Base-by-base conservation (phyloP, 2,797 vertebrate genomes). In the Lepidocolaptes lacrymiger region DNA sequence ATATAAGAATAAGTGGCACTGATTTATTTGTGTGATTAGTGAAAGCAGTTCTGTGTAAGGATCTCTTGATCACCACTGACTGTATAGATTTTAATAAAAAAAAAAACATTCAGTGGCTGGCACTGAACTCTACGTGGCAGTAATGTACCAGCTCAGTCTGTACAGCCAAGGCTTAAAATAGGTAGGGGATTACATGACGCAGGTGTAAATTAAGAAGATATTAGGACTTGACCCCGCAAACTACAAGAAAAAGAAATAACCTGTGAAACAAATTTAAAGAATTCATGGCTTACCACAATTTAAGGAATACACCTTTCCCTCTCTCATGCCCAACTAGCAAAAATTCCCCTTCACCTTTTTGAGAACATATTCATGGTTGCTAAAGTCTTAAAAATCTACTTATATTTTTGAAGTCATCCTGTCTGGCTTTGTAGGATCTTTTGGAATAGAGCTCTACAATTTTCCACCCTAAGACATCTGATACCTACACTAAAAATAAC, bases 401-500 rank as follows among this genome's bases (percentile, higher is more conserved):
- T 93, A 37, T 89, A 87, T 89, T 83, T 92, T 93, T 89, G 56
- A 93, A 59, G 64, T 93, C 85, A 85, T 91, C 67, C 58, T 77
- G 81, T 71, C 74, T 77, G 63, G 43, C 85, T 88, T 93, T 74
- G 63, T 59, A 87, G 66, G 78, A 93, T 84, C 89, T 91, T 82
- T 91, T 95, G 83, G 75, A 97, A 86, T 32, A 28, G 54, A 85
- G 68, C 81, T 76, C 72, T 89, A 80, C 92, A 85, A 95, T 91
- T 97, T 96, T 95, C 96, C 92, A 94, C 49, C 75, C 72, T 82
- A 88, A 63, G 94, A 94, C 63, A 96, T 95, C 61, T 37, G 89
- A 95, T 94, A 96, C 71, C 92, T 76, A 32, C 59, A 43, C 89
- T 86, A 94, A 93, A 95, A 96, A 96, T 96, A 96, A 83, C 28